These are phyloP conservation scores for Esox lucius DNA, from an alignment of 2,797 vertebrate species.

Conservation along the genomic window DNA sequence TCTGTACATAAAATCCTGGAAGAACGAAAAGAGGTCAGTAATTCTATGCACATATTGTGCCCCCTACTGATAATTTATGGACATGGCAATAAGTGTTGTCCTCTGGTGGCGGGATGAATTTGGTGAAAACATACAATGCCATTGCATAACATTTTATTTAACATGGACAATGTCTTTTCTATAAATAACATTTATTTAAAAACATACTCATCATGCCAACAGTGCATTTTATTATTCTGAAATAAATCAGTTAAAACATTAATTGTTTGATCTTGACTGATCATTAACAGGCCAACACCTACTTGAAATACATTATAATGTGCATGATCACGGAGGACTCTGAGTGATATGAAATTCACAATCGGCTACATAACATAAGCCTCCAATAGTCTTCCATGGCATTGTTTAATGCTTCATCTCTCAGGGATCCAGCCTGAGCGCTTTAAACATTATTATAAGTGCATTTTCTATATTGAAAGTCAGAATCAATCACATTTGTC, in stretches of 20 bases:
- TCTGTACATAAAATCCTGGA: background rate
- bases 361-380: background rate
- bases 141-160: slow-evolving; percentile 48
- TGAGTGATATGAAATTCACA: background rate
- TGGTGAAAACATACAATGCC: slow-evolving; percentile 7
- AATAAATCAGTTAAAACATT: slow-evolving; percentile 31
- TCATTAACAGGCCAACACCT: background rate
- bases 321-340: background rate
- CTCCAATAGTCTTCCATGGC: background rate
- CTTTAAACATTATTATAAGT: slow-evolving; percentile 2
- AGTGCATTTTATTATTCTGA: slow-evolving; percentile 8
- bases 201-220: slow-evolving; percentile 27
- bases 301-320: background rate
- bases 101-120: background rate
- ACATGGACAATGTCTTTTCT: slow-evolving; percentile 34
- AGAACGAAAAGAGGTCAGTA: background rate
- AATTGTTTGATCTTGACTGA: background rate
- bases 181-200: slow-evolving; percentile 14
- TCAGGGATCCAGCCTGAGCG: slow-evolving; percentile 58
- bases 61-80: slow-evolving; percentile 16
- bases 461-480: background rate
- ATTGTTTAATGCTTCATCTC: slow-evolving; percentile 7
- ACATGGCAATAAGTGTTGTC: background rate
- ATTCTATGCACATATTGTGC: slow-evolving; percentile 6
- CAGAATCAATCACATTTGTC: slow-evolving; percentile 4